Percentiles rank a stretch among this genome's conserved stretches.
Conservation (phyloP, 1,140 invertebrate genomes). For the Anastrepha obliqua region DNA sequence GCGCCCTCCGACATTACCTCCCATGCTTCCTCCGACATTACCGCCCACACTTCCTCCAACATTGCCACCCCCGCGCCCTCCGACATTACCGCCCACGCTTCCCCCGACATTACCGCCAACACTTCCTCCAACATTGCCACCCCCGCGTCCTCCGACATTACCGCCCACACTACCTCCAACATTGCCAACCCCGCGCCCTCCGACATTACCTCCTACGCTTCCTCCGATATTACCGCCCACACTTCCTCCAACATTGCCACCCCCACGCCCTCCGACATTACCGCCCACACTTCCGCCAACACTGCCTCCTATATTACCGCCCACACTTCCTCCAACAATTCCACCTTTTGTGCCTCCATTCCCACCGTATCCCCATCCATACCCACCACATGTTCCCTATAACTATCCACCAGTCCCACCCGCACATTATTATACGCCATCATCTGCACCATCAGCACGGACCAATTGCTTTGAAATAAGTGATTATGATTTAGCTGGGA, state of each 20-base stretch:
- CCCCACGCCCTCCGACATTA: not conserved
- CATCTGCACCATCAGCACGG: not conserved
- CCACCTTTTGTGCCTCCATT: not conserved
- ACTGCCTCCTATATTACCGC: too few species aligned
- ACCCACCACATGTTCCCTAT: not conserved
- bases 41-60: not conserved
- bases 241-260: not conserved
- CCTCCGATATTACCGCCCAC: not conserved
- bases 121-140: not conserved
- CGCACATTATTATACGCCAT: too few species aligned
- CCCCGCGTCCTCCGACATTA: not conserved
- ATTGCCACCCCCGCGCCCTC: not conserved
- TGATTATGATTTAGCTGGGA: not conserved
- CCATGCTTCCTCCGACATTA: not conserved
- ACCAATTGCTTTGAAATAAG: constrained; percentile 14
- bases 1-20: not conserved
- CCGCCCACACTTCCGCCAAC: not conserved
- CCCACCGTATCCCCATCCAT: not conserved
- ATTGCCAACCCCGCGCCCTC: not conserved
- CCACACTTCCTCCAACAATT: too few species aligned
- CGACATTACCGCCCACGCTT: too few species aligned
- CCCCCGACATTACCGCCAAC: not conserved
- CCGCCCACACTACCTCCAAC: not conserved
- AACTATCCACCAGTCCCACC: not conserved
- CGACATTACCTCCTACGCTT: too few species aligned